phyloP scores from a whole-genome alignment of 2,888 invertebrate species.

The Sclerodermus sp. region DNA sequence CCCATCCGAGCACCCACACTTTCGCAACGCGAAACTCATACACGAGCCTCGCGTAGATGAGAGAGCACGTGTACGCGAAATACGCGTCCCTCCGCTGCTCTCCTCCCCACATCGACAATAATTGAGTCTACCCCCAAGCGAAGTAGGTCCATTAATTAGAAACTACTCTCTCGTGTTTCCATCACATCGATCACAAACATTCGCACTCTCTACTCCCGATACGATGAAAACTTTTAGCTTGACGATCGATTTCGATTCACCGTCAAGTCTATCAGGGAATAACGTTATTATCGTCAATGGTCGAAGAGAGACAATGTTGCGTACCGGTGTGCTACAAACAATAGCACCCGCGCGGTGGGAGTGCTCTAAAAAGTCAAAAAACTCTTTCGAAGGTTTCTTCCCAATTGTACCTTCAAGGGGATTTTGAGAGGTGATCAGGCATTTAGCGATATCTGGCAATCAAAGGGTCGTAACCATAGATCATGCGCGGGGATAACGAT shows the following conservation, averaged over 20 bases:
- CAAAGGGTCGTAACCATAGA: conserved; percentile 54
- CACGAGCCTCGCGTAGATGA: conserved; percentile 1
- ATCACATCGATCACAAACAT: conserved; percentile 21
- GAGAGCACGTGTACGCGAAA: conserved; percentile 22
- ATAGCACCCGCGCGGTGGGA: too few relatives aligned
- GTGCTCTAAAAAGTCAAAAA: too few relatives aligned
- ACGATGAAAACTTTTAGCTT: conserved; percentile 2
- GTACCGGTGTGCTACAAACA: too few relatives aligned
- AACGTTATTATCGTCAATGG: too few relatives aligned
- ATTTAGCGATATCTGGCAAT: conserved; percentile 35
- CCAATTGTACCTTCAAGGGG: too few relatives aligned
- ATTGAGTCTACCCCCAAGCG: conserved; percentile 41
- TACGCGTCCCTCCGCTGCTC: conserved; percentile 29
- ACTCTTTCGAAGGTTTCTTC: too few relatives aligned
- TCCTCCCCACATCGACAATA: conserved; percentile 41
- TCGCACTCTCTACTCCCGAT: conserved; percentile 5
- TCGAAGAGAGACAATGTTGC: too few relatives aligned
- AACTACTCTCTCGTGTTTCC: conserved; percentile 30
- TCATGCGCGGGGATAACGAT: conserved; percentile 53
- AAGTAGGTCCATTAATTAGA: conserved; percentile 43
- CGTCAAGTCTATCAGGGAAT: too few relatives aligned
- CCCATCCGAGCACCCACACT: conserved; percentile 29
- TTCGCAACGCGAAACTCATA: neutral
- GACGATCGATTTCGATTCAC: too few relatives aligned
- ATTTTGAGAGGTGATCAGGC: neutral